phyloP scores from a whole-genome alignment of 2,113 vertebrate species.

The Lipophrys pholis region DNA sequence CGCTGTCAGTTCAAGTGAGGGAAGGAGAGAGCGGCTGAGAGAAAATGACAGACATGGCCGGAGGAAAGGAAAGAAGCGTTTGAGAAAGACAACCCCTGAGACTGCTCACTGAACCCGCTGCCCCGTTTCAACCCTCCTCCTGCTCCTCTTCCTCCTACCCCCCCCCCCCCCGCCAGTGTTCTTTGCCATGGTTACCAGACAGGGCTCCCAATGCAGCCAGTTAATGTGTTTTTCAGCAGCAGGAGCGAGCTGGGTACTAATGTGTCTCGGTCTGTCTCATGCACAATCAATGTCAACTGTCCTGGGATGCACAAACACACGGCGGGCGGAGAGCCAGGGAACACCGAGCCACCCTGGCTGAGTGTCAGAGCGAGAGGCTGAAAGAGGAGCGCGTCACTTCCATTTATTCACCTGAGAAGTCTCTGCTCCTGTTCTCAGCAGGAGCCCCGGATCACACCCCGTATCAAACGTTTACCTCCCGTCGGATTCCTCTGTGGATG shows the following conservation, averaged over 20 bases:
- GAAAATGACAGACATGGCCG: constrained; percentile 73
- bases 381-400: constrained; percentile 33
- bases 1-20: constrained; percentile 50
- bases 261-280: constrained; percentile 78
- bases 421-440: background rate
- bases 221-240: constrained; percentile 82
- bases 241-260: constrained; percentile 82
- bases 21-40: constrained; percentile 39
- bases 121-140: constrained; percentile 66
- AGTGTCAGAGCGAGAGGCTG: constrained; percentile 26
- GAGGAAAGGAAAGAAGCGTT: constrained; percentile 69
- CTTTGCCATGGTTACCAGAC: constrained; percentile 85
- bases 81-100: constrained; percentile 73
- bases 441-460: background rate
- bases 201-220: constrained; percentile 78
- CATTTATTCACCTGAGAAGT: constrained; percentile 40
- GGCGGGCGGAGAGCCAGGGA: constrained; percentile 58
- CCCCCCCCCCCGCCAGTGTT: constrained; percentile 51
- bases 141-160: constrained; percentile 11
- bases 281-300: constrained; percentile 81
- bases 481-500: too few relatives aligned
- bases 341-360: constrained; percentile 51
- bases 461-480: background rate
- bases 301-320: constrained; percentile 76
- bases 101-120: constrained; percentile 73